Evolutionary conservation across 2,113 vertebrate genomes (phyloP).

Genomic region (Holacanthus passer): DNA sequence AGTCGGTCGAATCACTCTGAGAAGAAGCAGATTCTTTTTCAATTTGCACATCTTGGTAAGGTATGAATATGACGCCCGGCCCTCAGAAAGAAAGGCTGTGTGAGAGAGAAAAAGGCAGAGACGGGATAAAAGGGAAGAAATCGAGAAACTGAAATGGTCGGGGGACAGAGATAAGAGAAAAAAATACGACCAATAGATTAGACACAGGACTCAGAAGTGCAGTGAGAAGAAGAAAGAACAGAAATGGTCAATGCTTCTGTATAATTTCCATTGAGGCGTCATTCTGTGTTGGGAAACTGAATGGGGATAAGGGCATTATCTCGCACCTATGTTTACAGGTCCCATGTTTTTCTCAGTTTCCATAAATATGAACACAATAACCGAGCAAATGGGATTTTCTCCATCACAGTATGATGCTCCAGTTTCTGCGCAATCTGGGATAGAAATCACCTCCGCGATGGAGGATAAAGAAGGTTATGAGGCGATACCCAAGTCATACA

Average conservation of each 20-base stretch:
- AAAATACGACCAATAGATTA: conserved; percentile 57
- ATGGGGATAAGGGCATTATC: conserved; percentile 60
- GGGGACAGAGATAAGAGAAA: conserved; percentile 38
- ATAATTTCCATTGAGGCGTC: conserved; percentile 30
- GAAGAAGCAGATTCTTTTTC: neutral
- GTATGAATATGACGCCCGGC: neutral
- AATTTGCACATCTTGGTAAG: neutral
- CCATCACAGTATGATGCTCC: conserved; percentile 35
- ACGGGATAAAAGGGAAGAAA: conserved; percentile 18
- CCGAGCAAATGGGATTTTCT: conserved; percentile 73
- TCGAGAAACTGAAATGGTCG: conserved; percentile 6
- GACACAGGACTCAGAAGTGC: conserved; percentile 43
- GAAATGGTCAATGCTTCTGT: conserved; percentile 46
- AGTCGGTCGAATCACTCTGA: neutral
- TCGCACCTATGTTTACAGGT: conserved; percentile 53
- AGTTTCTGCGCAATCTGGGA: conserved; percentile 46
- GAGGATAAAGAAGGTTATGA: conserved; percentile 44
- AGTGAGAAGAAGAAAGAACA: conserved; percentile 29
- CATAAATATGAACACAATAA: conserved; percentile 73
- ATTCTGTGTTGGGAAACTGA: conserved; percentile 51
- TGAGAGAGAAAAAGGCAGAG: neutral
- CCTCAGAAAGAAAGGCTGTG: neutral
- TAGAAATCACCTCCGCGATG: conserved; percentile 45
- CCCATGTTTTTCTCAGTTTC: conserved; percentile 55
- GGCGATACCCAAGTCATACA: conserved; percentile 19